Percentiles rank a stretch among this genome's conserved stretches.
Evolutionary conservation across 2,888 invertebrate genomes (phyloP).

Genomic region (Caenorhabditis sp.): DNA sequence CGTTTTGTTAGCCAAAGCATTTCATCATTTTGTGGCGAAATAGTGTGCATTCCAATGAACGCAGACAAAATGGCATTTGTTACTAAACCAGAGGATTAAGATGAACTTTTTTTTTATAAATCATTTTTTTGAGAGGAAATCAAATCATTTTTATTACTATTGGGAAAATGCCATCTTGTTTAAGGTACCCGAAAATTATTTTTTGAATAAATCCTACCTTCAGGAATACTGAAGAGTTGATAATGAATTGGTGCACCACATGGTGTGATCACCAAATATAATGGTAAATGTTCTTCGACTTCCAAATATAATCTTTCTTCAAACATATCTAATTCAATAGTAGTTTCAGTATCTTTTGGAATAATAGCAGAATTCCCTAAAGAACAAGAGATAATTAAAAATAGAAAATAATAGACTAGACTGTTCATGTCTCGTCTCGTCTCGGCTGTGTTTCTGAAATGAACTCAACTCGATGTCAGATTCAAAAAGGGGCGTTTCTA

Average conservation of each 20-base stretch:
- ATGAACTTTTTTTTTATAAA: no score
- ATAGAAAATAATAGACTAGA: neutral
- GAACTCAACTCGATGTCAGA: neutral
- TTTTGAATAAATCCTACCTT: slow-evolving; percentile 18
- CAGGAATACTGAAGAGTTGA: slow-evolving; percentile 46
- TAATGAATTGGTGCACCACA: slow-evolving; percentile 60
- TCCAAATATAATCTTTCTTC: slow-evolving; percentile 11
- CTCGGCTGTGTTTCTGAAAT: neutral
- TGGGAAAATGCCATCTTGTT: no score
- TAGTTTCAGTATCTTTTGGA: neutral
- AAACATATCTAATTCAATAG: neutral
- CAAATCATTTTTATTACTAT: no score
- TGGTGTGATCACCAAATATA: slow-evolving; percentile 56
- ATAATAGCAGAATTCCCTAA: neutral
- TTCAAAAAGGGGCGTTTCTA: neutral
- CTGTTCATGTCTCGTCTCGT: no score
- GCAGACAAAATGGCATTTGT: neutral
- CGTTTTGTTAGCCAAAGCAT: neutral
- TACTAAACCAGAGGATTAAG: neutral
- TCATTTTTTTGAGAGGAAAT: neutral
- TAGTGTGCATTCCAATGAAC: neutral
- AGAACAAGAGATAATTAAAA: neutral
- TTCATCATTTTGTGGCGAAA: neutral
- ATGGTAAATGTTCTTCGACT: slow-evolving; percentile 18
- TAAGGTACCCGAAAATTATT: no score